Percentiles rank a stretch among this genome's conserved stretches.
Evolutionary conservation across 2,113 vertebrate genomes (phyloP).

Genomic region (Colius striatus): DNA sequence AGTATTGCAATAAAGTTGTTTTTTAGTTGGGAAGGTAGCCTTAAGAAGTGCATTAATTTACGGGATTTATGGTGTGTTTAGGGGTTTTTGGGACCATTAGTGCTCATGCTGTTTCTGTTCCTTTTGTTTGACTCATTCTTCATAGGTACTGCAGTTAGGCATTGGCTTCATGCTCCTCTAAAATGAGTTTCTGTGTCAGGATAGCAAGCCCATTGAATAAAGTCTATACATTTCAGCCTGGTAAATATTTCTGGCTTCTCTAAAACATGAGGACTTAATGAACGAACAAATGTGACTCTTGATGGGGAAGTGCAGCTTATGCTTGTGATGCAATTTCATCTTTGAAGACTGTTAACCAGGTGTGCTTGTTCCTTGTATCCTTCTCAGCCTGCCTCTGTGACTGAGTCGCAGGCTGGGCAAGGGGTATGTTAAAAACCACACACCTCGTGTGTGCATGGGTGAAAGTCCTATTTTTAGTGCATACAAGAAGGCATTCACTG

Average conservation of each 20-base stretch:
- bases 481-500: slow-evolving; percentile 50
- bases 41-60: background rate
- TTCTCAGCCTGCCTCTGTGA: background rate
- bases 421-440: background rate
- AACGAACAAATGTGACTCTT: slow-evolving; percentile 58
- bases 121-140: background rate
- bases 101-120: background rate
- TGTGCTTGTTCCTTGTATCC: slow-evolving; percentile 23
- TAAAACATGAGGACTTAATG: background rate
- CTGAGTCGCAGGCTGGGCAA: background rate
- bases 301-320: background rate
- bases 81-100: background rate
- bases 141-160: background rate
- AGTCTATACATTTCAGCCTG: slow-evolving; percentile 3
- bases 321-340: slow-evolving; percentile 22
- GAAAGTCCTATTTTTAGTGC: slow-evolving; percentile 44
- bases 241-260: slow-evolving; percentile 58
- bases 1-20: background rate
- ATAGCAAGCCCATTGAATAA: background rate
- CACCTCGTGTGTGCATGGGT: background rate
- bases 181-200: slow-evolving; percentile 33
- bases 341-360: slow-evolving; percentile 1
- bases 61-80: background rate
- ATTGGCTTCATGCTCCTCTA: background rate
- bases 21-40: background rate